Evolutionary conservation across 2,888 invertebrate genomes (phyloP).

Genomic region (Sinohyriopsis cumingii): DNA sequence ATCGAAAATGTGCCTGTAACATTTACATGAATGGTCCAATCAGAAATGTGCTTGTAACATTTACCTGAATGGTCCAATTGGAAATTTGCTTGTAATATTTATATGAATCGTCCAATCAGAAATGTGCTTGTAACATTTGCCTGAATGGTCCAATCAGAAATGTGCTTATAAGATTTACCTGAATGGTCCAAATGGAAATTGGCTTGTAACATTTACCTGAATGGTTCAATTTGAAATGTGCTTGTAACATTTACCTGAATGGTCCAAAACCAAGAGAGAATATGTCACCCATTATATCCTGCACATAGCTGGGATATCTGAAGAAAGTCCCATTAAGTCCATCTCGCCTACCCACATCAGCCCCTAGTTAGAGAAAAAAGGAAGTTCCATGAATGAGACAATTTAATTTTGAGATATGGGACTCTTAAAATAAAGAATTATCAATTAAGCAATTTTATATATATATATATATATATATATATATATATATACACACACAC

Average conservation of each 20-base stretch:
- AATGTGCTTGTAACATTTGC: too few relatives aligned
- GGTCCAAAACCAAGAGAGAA: constrained; percentile 80
- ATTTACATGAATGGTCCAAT: constrained; percentile 76
- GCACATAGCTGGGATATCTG: constrained; percentile 78
- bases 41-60: neutral
- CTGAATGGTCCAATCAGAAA: too few relatives aligned
- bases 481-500: too few relatives aligned
- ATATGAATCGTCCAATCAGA: constrained; percentile 76
- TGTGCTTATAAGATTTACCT: too few relatives aligned
- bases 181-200: too few relatives aligned
- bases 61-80: constrained; percentile 76
- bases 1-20: constrained; percentile 43
- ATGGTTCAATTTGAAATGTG: too few relatives aligned
- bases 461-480: too few relatives aligned
- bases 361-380: constrained; percentile 66
- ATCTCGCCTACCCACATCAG: constrained; percentile 72
- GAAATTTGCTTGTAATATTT: neutral
- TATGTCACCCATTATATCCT: constrained; percentile 80
- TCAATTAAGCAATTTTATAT: neutral
- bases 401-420: neutral
- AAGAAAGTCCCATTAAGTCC: constrained; percentile 73
- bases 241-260: constrained; percentile 70
- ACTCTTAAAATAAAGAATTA: too few relatives aligned
- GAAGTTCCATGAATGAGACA: neutral
- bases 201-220: too few relatives aligned